phyloP scores from a whole-genome alignment of 2,113 vertebrate genomes.

The Myotis yumanensis region DNA sequence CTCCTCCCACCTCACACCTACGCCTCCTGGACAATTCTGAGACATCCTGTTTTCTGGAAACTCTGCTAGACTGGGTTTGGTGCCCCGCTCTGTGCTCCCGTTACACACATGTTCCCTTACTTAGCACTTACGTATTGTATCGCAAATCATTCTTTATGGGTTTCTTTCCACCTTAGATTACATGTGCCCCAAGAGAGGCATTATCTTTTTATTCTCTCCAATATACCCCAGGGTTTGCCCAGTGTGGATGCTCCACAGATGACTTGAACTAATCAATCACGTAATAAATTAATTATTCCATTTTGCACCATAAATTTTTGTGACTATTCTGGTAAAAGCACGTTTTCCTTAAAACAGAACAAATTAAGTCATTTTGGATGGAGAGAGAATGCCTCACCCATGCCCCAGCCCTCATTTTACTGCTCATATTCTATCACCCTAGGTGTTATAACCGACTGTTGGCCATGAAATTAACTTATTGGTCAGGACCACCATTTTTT shows the following conservation, averaged over 20 bases:
- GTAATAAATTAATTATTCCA: conserved; percentile 65
- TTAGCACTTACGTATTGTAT: not conserved
- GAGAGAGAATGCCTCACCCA: conserved; percentile 39
- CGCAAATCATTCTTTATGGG: conserved; percentile 30
- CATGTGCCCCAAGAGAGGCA: conserved; percentile 37
- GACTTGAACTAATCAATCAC: conserved; percentile 59
- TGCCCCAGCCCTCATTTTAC: conserved; percentile 33
- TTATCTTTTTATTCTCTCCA: conserved; percentile 52
- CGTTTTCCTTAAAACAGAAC: conserved; percentile 54
- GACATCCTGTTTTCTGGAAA: not conserved
- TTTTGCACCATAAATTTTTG: conserved; percentile 59
- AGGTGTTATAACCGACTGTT: conserved; percentile 32
- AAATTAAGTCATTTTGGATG: conserved; percentile 62
- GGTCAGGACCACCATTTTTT: conserved; percentile 38
- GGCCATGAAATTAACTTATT: conserved; percentile 54
- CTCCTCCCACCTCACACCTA: not conserved
- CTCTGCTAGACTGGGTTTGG: not conserved
- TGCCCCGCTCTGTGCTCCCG: not conserved
- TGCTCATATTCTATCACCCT: not conserved
- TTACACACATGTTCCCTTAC: not conserved
- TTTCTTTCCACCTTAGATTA: conserved; percentile 49
- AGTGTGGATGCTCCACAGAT: conserved; percentile 22
- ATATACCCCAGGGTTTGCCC: not conserved
- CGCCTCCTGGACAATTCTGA: not conserved
- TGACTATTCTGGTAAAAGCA: conserved; percentile 45